Conservation (phyloP, 2,888 invertebrate species). For the Cephalotes varians region DNA sequence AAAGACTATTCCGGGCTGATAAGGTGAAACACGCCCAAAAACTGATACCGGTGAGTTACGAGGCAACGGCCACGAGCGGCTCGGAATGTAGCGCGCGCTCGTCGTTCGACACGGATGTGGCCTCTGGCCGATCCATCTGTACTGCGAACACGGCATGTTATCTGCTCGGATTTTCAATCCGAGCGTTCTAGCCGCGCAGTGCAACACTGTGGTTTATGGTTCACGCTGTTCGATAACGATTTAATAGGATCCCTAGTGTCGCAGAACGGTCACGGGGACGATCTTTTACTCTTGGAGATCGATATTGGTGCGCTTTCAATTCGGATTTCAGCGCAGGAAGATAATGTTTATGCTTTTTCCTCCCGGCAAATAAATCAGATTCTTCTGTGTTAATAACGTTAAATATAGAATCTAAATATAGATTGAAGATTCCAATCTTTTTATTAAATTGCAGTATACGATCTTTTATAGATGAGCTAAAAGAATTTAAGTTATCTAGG, state of each 20-base stretch:
- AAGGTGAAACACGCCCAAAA: slow-evolving; percentile 64
- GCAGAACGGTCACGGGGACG: slow-evolving; percentile 14
- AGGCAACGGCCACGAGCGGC: slow-evolving; percentile 19
- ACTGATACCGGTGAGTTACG: slow-evolving; percentile 58
- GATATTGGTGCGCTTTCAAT: background rate
- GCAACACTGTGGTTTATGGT: slow-evolving; percentile 47
- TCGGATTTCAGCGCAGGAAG: background rate
- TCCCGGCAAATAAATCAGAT: background rate
- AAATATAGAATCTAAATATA: background rate
- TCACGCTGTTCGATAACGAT: slow-evolving; percentile 51
- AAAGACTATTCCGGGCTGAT: slow-evolving; percentile 50
- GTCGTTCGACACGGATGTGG: slow-evolving; percentile 31
- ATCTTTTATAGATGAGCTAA: background rate
- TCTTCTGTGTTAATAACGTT: background rate
- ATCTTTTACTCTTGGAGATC: background rate
- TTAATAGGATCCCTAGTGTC: slow-evolving; percentile 44
- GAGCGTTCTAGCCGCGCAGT: slow-evolving; percentile 30
- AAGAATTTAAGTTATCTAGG: background rate
- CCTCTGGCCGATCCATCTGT: slow-evolving; percentile 13
- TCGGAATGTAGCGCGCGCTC: background rate
- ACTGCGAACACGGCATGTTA: slow-evolving; percentile 30
- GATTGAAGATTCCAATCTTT: slow-evolving; percentile 3
- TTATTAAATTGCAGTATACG: background rate
- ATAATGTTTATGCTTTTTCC: background rate
- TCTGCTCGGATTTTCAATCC: slow-evolving; percentile 57